A percentile compares a stretch with the other conserved stretches of the same genome.
phyloP scores from a whole-genome alignment of 2,113 vertebrate species.

The Puffinus mauretanicus region DNA sequence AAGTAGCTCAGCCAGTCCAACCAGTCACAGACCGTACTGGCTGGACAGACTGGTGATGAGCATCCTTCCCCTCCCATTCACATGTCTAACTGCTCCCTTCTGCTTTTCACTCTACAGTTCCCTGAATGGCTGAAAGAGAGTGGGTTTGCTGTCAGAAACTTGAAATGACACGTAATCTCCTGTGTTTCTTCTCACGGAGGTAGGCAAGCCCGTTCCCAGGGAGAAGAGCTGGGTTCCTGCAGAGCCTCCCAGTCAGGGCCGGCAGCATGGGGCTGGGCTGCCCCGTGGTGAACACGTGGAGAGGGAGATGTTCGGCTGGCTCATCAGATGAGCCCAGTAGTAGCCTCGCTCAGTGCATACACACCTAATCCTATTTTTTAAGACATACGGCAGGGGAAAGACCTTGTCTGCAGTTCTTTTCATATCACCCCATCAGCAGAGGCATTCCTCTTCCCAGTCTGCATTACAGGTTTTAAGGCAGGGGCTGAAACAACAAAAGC shows the following conservation, averaged over 20 bases:
- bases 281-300: background rate
- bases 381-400: background rate
- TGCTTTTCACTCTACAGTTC: background rate
- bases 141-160: conserved; percentile 15
- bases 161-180: background rate
- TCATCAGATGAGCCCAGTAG: background rate
- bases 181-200: background rate
- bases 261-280: background rate
- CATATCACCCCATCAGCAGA: background rate
- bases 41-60: background rate
- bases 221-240: background rate
- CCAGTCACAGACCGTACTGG: conserved; percentile 3
- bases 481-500: background rate
- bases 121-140: background rate
- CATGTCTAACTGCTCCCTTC: background rate
- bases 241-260: background rate
- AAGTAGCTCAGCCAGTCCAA: conserved; percentile 6
- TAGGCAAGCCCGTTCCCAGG: background rate
- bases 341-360: background rate
- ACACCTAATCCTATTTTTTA: background rate
- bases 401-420: background rate
- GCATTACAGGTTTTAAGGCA: background rate
- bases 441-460: background rate
- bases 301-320: background rate
- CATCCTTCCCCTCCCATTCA: conserved; percentile 19